Conservation (phyloP, 2,113 vertebrate genomes). For the Tenrec ecaudatus region DNA sequence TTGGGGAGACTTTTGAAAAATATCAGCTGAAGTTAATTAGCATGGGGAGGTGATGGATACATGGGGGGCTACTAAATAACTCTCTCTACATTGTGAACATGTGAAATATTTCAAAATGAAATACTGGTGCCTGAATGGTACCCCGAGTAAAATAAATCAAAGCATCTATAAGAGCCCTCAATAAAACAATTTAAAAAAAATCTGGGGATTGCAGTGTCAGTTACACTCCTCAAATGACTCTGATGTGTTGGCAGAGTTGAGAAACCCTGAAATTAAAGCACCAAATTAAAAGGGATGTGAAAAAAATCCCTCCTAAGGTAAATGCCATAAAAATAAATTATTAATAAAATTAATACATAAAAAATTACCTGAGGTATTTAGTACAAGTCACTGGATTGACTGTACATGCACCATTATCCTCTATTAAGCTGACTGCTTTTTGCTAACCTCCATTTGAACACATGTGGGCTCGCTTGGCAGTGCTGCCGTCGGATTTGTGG, state of each 20-base stretch:
- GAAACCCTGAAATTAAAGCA: not conserved
- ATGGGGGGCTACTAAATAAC: not conserved
- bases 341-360: not conserved
- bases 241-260: conserved; percentile 13
- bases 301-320: conserved; percentile 26
- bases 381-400: not conserved
- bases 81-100: not conserved
- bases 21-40: not conserved
- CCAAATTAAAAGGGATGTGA: conserved; percentile 30
- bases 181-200: not conserved
- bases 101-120: conserved; percentile 35
- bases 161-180: not conserved
- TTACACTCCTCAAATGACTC: not conserved
- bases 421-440: not conserved
- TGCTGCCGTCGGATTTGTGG: conserved; percentile 44
- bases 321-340: not conserved
- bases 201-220: not conserved
- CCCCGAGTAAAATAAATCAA: not conserved
- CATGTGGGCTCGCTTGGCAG: not conserved
- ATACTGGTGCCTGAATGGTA: not conserved
- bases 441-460: not conserved
- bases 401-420: not conserved
- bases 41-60: not conserved
- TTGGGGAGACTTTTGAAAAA: not conserved
- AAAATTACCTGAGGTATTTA: not conserved